These are phyloP conservation scores for Arrhopalites spinosus DNA, from an alignment of 2,888 invertebrate species.

Conservation along the genomic window DNA sequence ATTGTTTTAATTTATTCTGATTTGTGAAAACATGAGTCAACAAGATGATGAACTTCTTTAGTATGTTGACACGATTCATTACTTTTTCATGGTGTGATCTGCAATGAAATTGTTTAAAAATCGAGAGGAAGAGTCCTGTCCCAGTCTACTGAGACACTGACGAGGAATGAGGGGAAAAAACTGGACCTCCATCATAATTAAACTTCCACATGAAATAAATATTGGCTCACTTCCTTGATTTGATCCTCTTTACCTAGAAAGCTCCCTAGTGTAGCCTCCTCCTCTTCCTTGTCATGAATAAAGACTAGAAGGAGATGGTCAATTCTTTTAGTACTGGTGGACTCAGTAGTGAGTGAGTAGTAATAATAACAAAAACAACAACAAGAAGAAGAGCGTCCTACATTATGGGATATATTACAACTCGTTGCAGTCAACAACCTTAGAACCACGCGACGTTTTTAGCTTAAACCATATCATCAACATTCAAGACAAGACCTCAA, in stretches of 20 bases:
- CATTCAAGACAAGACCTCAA: too few species aligned
- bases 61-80: neutral
- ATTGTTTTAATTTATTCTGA: neutral
- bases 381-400: neutral
- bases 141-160: neutral
- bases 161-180: neutral
- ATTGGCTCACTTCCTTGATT: neutral
- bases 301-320: neutral
- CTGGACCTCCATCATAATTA: neutral
- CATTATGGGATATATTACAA: neutral
- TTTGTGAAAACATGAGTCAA: neutral
- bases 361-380: neutral
- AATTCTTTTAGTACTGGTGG: neutral
- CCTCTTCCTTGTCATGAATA: neutral
- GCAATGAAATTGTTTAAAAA: neutral
- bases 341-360: neutral
- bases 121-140: neutral
- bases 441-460: conserved; percentile 3
- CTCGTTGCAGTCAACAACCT: neutral
- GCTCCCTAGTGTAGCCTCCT: too few species aligned
- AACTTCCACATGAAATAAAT: neutral
- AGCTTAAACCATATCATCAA: conserved; percentile 1
- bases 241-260: conserved; percentile 6
- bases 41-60: neutral
- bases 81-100: too few species aligned